Evolutionary conservation across 1,140 invertebrate genomes (phyloP).

Genomic region (Drosophila repleta): DNA sequence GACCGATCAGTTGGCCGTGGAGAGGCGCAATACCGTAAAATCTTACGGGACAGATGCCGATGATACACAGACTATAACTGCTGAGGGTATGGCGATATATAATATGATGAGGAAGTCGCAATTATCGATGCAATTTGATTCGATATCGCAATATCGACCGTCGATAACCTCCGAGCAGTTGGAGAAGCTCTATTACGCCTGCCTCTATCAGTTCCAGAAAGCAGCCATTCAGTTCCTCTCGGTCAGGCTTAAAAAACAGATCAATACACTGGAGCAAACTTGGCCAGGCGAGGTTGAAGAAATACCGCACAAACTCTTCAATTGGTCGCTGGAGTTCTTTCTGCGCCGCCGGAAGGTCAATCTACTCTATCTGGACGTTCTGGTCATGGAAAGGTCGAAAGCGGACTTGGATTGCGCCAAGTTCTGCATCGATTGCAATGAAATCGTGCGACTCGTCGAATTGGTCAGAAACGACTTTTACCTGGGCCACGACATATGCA

Average conservation of each 20-base stretch:
- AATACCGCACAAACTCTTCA: constrained; percentile 42
- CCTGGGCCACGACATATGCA: constrained; percentile 18
- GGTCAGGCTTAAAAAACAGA: constrained; percentile 30
- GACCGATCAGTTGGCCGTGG: no score
- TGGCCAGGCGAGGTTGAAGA: constrained; percentile 35
- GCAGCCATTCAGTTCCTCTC: constrained; percentile 44
- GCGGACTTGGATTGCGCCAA: constrained; percentile 51
- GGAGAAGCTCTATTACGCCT: not conserved
- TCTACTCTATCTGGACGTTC: constrained; percentile 53
- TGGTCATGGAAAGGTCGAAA: constrained; percentile 24
- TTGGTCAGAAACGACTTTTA: constrained; percentile 24
- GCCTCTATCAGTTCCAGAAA: constrained; percentile 26
- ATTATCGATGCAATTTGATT: not conserved
- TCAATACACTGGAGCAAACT: constrained; percentile 17
- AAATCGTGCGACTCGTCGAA: constrained; percentile 35
- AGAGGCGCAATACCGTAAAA: no score
- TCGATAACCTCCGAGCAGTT: not conserved
- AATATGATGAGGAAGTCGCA: not conserved
- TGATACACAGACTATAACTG: not conserved
- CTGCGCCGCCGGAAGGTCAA: constrained; percentile 10
- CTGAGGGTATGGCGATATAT: constrained; percentile 24
- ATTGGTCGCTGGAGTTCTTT: constrained; percentile 55
- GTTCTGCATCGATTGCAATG: constrained; percentile 40
- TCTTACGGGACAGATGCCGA: no score
- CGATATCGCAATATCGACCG: not conserved